Evolutionary conservation across 35 echinoderm and acorn worm species (phyloP).

Genomic region (Eucidaris tribuloides): DNA sequence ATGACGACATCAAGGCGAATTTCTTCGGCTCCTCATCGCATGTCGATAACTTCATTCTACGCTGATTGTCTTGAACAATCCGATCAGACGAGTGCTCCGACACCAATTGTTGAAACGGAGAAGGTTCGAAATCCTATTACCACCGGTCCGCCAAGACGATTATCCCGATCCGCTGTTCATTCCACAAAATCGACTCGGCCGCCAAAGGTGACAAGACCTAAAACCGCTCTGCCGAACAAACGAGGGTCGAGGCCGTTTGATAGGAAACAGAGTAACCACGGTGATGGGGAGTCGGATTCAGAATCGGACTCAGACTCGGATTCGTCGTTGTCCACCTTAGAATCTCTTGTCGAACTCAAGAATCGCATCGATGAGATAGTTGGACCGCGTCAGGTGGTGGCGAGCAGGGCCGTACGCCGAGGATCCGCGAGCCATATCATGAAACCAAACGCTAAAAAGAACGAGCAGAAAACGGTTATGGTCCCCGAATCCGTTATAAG

Average conservation of each 20-base stretch:
- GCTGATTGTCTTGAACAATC: not conserved
- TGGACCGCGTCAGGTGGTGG: not conserved
- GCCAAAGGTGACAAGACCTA: not conserved
- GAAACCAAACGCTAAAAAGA: not conserved
- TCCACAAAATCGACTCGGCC: not conserved
- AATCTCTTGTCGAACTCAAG: not conserved
- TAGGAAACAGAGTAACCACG: not conserved
- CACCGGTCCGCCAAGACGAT: not conserved
- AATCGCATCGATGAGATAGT: slow-evolving; percentile 13
- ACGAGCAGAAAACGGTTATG: not conserved
- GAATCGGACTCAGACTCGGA: not conserved
- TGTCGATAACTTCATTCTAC: slow-evolving; percentile 20
- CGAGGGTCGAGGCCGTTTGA: not conserved
- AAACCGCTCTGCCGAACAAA: not conserved
- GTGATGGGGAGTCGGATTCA: not conserved
- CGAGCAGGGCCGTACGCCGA: not conserved
- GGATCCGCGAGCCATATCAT: not conserved
- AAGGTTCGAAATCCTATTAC: not conserved
- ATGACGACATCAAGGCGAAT: not conserved
- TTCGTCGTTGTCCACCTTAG: slow-evolving; percentile 6
- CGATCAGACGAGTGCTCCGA: not conserved
- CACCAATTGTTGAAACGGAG: not conserved
- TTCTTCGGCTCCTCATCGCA: not conserved
- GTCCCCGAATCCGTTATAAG: not conserved
- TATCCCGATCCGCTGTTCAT: no score